Conservation (phyloP, 2,888 invertebrate species). For the Noctua comes region DNA sequence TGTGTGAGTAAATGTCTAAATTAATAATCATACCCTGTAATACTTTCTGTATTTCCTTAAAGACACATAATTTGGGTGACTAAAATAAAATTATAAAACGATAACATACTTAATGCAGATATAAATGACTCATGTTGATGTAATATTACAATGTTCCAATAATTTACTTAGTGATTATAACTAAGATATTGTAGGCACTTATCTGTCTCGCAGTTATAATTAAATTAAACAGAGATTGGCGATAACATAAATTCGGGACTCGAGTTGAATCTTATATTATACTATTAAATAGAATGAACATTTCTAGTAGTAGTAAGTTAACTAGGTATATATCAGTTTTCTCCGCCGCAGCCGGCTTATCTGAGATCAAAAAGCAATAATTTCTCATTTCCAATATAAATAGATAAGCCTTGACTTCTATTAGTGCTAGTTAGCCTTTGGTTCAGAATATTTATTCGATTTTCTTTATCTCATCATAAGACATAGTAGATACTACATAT, state of each 20-base stretch:
- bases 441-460: neutral
- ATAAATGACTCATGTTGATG: constrained; percentile 9
- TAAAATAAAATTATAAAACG: neutral
- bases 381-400: neutral
- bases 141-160: neutral
- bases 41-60: neutral
- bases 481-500: neutral
- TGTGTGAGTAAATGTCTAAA: neutral
- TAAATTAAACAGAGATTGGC: constrained; percentile 1
- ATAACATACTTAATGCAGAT: neutral
- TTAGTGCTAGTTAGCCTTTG: neutral
- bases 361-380: neutral
- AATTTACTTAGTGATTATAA: constrained; percentile 6
- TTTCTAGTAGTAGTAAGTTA: neutral
- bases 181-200: neutral
- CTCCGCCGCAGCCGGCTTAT: neutral
- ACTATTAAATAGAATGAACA: neutral
- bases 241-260: neutral
- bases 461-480: neutral
- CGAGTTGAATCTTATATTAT: neutral
- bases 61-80: neutral
- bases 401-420: constrained; percentile 5
- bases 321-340: neutral
- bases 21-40: neutral
- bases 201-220: constrained; percentile 12